Base-by-base conservation (phyloP, 2,888 invertebrate genomes). In the Scaptomyza tumidula region DNA sequence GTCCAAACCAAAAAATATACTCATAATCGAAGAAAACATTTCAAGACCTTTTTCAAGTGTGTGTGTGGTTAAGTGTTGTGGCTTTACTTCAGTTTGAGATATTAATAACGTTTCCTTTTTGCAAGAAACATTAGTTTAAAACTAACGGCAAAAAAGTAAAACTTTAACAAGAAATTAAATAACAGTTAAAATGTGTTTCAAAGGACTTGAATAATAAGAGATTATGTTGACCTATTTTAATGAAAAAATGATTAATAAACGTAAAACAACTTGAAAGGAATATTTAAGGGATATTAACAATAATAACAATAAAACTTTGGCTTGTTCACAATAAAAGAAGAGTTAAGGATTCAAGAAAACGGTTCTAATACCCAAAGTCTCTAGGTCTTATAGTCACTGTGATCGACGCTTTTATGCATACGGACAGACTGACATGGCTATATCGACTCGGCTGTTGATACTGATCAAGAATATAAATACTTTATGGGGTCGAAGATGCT, bases 1-100 rank as follows among this genome's bases (percentile, higher is more conserved):
- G 71, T 52, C 27, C 56, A 63, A 61, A 4, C 7, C 33, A 10
- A 46, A 55, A 64, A 53, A 54, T 46, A 39, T 24, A 56, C 39
- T 14, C 60, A 52, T 35, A 59, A 37, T 56, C 60, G 64, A 43
- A 11, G n/a, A n/a, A 55, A 58, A 57, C 49, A 48, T 46, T 43
- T 45, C 56, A 57, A 49, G 55, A 24, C 56, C 56, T 56, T 45
- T 48, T 55, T 50, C 39, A 60, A 65, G 55, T 59, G 72, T 65
- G 65, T 65, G 65, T 65, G 67, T 66, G 56, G 56, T 68, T 74
- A 83, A 87, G 86, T 86, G 83, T 16, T 83, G 87, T 87, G 79
- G 53, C 59, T 58, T 64, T 33, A 2, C 7, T 37, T 67, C 7
- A 19, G 55, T 24, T n/a, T 49, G 33, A 29, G 29, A 64, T 43